Evolutionary conservation across 2,888 invertebrate species (phyloP).

Genomic region (Andrena bucephala): DNA sequence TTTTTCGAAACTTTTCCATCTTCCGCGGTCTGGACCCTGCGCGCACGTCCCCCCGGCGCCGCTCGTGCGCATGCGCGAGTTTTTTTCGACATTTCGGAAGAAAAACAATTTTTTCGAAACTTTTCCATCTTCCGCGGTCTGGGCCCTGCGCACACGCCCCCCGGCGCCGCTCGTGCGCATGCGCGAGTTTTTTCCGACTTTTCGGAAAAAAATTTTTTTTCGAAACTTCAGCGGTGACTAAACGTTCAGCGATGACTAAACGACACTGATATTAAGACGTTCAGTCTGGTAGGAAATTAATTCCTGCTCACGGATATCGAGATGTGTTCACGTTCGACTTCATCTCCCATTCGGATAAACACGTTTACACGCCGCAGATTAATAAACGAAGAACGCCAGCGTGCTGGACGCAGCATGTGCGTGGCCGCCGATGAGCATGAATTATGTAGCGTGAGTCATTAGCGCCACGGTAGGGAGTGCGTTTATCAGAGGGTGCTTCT

Average conservation of each 20-base stretch:
- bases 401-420: background rate
- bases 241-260: background rate
- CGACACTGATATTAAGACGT: too few species aligned
- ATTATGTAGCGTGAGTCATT: slow-evolving; percentile 50
- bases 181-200: too few species aligned
- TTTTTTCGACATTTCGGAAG: too few species aligned
- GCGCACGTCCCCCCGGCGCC: too few species aligned
- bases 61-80: too few species aligned
- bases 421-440: slow-evolving; percentile 37
- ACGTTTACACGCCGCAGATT: slow-evolving; percentile 9
- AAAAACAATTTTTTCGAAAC: too few species aligned
- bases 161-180: too few species aligned
- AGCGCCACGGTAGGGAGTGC: slow-evolving; percentile 12
- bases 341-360: background rate
- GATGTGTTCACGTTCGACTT: background rate
- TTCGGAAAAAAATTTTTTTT: too few species aligned
- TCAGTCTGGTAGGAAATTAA: background rate
- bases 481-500: slow-evolving; percentile 29
- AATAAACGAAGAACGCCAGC: slow-evolving; percentile 14
- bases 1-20: too few species aligned
- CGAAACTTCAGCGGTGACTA: background rate
- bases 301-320: background rate
- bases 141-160: too few species aligned
- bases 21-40: too few species aligned
- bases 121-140: too few species aligned